A percentile compares a stretch with the other conserved stretches of the same genome.
Conservation (phyloP, 2,888 invertebrate species). For the Drosophila mettleri region DNA sequence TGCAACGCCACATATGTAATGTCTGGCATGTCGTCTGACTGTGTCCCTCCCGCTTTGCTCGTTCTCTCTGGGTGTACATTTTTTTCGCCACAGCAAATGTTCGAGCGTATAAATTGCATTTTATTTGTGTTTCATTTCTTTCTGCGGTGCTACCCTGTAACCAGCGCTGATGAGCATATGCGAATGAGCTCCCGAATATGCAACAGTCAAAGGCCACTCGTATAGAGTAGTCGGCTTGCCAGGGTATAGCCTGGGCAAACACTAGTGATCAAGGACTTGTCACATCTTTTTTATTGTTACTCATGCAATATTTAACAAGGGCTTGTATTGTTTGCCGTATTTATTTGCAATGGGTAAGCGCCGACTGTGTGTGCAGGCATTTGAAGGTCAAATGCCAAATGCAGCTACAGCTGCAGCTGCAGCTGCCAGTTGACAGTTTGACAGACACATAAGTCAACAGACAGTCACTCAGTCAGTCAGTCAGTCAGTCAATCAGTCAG, state of each 20-base stretch:
- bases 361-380: constrained; percentile 11
- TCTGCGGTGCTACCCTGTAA: constrained; percentile 20
- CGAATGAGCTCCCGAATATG: neutral
- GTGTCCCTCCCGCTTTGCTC: constrained; percentile 5
- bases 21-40: constrained; percentile 31
- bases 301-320: constrained; percentile 60
- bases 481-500: neutral
- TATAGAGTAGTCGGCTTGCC: neutral
- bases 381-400: constrained; percentile 68
- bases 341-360: constrained; percentile 40
- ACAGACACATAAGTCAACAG: constrained; percentile 17
- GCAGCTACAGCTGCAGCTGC: constrained; percentile 46
- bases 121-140: constrained; percentile 27
- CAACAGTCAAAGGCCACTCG: neutral
- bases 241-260: constrained; percentile 3
- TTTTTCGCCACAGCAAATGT: constrained; percentile 42
- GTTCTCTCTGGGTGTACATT: constrained; percentile 20
- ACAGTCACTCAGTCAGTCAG: constrained; percentile 20
- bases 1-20: constrained; percentile 58
- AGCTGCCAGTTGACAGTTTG: constrained; percentile 16
- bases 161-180: too few species aligned
- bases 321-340: constrained; percentile 41
- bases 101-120: constrained; percentile 62
- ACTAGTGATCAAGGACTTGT: neutral
- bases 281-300: constrained; percentile 31